These are phyloP conservation scores for Anadara kagoshimensis DNA, from an alignment of 1,140 invertebrate genomes.

Conservation along the genomic window DNA sequence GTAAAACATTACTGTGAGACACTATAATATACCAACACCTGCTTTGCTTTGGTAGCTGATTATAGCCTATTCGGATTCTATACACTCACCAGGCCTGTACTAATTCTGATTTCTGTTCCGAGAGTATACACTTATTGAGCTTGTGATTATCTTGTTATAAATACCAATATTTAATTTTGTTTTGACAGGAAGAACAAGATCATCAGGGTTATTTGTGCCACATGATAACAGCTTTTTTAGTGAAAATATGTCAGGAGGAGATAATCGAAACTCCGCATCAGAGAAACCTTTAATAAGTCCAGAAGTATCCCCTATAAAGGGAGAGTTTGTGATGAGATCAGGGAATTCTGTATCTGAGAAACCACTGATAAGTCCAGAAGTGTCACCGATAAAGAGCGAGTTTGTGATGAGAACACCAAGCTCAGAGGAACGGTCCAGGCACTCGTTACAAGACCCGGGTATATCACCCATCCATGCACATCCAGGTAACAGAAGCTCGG, in stretches of 20 bases:
- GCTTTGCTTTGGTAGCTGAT: too few relatives aligned
- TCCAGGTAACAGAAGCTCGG: background rate
- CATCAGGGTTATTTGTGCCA: constrained; percentile 36
- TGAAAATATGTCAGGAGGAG: constrained; percentile 7
- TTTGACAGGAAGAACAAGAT: constrained; percentile 14
- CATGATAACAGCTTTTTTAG: constrained; percentile 35
- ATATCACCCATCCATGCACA: constrained; percentile 9
- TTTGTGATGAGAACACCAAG: constrained; percentile 9
- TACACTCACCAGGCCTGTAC: too few relatives aligned
- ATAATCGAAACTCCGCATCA: background rate
- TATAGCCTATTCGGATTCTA: too few relatives aligned
- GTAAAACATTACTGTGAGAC: too few relatives aligned
- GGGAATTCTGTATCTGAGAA: background rate
- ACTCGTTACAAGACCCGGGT: background rate
- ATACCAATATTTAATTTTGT: background rate
- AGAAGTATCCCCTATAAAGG: constrained; percentile 27
- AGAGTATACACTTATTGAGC: too few relatives aligned
- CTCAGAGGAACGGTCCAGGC: too few relatives aligned
- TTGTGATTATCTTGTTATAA: background rate
- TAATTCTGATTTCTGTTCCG: too few relatives aligned
- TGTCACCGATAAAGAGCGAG: constrained; percentile 30
- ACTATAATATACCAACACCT: too few relatives aligned
- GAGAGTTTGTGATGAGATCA: background rate
- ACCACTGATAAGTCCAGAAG: constrained; percentile 16
- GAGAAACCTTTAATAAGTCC: constrained; percentile 27